phyloP scores from a whole-genome alignment of 2,797 vertebrate species.

The Sylvia borin region DNA sequence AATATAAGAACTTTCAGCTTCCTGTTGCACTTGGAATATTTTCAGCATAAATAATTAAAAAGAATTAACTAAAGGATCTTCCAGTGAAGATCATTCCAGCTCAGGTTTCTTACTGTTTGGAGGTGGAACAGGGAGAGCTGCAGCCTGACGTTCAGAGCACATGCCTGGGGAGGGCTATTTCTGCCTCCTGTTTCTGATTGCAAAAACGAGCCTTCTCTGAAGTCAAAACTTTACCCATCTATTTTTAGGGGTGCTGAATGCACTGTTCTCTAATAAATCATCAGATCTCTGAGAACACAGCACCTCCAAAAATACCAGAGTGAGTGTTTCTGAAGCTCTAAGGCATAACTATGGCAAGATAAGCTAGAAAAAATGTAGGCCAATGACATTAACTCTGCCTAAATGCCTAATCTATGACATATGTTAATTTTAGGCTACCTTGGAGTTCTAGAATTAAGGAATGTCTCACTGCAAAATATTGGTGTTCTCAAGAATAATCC shows the following conservation, averaged over 20 bases:
- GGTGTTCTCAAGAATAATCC: background rate
- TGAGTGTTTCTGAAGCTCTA: background rate
- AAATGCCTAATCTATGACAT: background rate
- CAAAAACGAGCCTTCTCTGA: background rate
- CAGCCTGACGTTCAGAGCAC: background rate
- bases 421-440: background rate
- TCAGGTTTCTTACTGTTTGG: background rate
- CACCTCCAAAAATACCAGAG: background rate
- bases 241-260: background rate
- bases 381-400: background rate
- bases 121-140: background rate
- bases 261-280: background rate
- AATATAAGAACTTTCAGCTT: constrained; percentile 32
- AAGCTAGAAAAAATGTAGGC: background rate
- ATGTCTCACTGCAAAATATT: background rate
- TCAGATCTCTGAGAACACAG: background rate
- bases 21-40: constrained; percentile 16
- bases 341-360: background rate
- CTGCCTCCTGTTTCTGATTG: background rate
- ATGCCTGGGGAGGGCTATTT: background rate
- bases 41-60: constrained; percentile 19
- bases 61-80: background rate
- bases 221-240: background rate
- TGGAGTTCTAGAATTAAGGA: background rate
- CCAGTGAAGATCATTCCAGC: background rate